Evolutionary conservation across 2,797 vertebrate species (phyloP).

Genomic region (Chelidonichthys spinosus): DNA sequence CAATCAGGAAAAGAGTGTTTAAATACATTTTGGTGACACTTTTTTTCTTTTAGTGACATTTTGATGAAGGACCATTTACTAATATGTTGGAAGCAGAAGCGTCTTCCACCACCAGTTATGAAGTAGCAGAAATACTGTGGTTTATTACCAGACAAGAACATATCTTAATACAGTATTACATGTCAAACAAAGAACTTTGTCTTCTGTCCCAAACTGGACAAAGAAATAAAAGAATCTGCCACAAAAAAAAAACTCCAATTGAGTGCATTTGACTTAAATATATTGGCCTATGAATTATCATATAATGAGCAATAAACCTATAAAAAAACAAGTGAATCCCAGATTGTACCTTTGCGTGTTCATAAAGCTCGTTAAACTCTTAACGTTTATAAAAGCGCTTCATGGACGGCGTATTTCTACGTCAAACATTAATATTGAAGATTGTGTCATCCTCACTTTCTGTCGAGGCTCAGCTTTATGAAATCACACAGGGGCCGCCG

Average conservation of each 20-base stretch:
- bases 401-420: not conserved
- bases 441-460: conserved; percentile 33
- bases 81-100: not conserved
- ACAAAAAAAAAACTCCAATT: not conserved
- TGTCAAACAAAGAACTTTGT: not conserved
- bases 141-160: not conserved
- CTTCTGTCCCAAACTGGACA: not conserved
- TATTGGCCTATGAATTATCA: not conserved
- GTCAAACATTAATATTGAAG: conserved; percentile 39
- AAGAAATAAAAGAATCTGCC: not conserved
- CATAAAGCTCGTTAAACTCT: not conserved
- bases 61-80: not conserved
- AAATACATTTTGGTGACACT: not conserved
- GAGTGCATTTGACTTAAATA: not conserved
- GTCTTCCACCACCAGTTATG: not conserved
- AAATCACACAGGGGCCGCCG: conserved; percentile 65
- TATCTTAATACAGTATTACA: not conserved
- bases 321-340: not conserved
- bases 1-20: not conserved
- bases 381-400: not conserved
- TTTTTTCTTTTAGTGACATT: not conserved
- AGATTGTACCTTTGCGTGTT: not conserved
- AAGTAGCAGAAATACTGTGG: not conserved
- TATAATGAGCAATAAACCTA: not conserved
- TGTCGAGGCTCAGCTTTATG: conserved; percentile 28